These are phyloP conservation scores for Thumatha senex DNA, from an alignment of 2,888 invertebrate genomes.

Conservation along the genomic window DNA sequence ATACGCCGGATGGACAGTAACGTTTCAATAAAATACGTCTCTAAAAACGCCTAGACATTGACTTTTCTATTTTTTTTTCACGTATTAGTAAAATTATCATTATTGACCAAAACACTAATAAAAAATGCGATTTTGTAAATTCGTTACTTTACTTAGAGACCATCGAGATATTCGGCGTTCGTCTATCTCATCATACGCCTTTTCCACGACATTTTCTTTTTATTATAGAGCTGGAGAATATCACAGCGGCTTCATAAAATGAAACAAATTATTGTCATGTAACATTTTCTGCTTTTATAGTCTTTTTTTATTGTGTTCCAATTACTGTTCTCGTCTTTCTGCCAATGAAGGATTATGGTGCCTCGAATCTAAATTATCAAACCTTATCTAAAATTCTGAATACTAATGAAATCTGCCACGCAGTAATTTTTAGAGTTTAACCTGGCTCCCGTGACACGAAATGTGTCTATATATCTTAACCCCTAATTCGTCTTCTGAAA, in stretches of 20 bases:
- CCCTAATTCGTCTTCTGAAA: not conserved
- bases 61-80: no score
- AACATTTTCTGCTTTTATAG: slow-evolving; percentile 14
- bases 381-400: slow-evolving; percentile 1
- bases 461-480: not conserved
- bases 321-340: no score
- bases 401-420: slow-evolving; percentile 12
- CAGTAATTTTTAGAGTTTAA: slow-evolving; percentile 19
- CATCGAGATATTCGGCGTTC: no score
- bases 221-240: slow-evolving; percentile 29
- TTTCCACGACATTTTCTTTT: slow-evolving; percentile 58
- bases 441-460: slow-evolving; percentile 6
- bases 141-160: no score
- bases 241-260: slow-evolving; percentile 22
- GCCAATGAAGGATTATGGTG: no score
- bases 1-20: no score
- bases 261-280: slow-evolving; percentile 20
- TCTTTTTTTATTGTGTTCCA: slow-evolving; percentile 1
- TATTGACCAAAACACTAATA: no score
- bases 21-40: no score
- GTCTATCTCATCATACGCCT: slow-evolving; percentile 66
- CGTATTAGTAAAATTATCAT: no score
- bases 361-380: not conserved
- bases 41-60: no score
- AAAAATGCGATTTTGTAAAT: no score